Evolutionary conservation across 2,797 vertebrate species (phyloP), one percentile per base, ranked within the genome.

Genomic region (Aldrovandia affinis): DNA sequence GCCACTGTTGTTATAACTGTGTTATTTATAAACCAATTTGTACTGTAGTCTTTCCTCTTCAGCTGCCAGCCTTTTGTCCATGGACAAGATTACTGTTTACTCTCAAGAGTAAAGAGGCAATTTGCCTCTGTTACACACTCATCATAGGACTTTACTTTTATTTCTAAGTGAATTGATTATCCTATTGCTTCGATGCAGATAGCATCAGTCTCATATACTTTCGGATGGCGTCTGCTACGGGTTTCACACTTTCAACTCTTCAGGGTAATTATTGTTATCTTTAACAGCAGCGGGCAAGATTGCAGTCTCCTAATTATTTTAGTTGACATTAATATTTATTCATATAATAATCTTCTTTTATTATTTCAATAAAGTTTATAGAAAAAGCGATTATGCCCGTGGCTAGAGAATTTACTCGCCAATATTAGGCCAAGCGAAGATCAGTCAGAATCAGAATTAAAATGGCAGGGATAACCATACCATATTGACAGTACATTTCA

Each of bases 81-180:
- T 36, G 57, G 78, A 54, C 75, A 63, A 47, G 47, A 84, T 65
- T 83, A 78, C 39, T 83, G 55, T 84, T 84, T 84, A 68, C 83
- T 78, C 47, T 39, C 77, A 79, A 65, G 39, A 79, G 77, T 54
- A 52, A 79, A 84, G 36, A 80, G 57, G 83, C 83, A 80, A 63
- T 83, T 83, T 83, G 54, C 25, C 57, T 63, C 59, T 20, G 30
- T 61, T 78, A 65, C 57, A 52, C 42, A 78, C 20, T 78, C 47
- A 78, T 84, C 83, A 79, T 20, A 50, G 77, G 33, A 80, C 55
- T 68, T 79, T 80, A 83, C 78, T 79, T 84, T 68, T 30, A 84
- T 79, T 75, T 78, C 30, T 77, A 50, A 78, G 47, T 65, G 42
- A 81, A 59, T 30, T 68, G 70, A 84, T 86, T 68, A 65, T 63